phyloP scores from a whole-genome alignment of 2,797 vertebrate genomes.

The Myripristis murdjan region DNA sequence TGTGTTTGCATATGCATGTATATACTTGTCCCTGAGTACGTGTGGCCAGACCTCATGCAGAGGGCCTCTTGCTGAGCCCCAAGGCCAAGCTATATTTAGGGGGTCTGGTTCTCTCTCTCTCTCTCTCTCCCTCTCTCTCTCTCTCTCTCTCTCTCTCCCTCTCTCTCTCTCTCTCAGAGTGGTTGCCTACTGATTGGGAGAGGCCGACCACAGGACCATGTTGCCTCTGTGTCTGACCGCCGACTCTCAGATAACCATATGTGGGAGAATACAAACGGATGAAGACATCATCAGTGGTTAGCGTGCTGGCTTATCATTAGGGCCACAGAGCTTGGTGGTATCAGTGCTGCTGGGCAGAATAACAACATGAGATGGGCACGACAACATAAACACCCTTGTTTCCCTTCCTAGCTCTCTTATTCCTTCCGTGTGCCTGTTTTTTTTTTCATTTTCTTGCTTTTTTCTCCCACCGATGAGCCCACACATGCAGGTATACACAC shows the following conservation, averaged over 20 bases:
- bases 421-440: background rate
- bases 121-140: constrained; percentile 33
- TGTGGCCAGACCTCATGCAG: constrained; percentile 66
- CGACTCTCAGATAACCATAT: constrained; percentile 77
- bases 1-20: constrained; percentile 13
- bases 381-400: constrained; percentile 37
- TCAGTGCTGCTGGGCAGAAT: constrained; percentile 30
- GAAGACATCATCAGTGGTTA: constrained; percentile 69
- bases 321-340: constrained; percentile 46
- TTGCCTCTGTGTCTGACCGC: constrained; percentile 79
- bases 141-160: constrained; percentile 43
- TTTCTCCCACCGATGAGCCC: background rate
- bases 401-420: background rate
- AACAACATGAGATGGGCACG: constrained; percentile 14
- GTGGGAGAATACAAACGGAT: constrained; percentile 70
- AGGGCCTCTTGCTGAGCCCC: constrained; percentile 69
- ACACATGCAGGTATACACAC: background rate
- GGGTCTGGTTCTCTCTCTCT: constrained; percentile 31
- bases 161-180: constrained; percentile 59
- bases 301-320: constrained; percentile 70
- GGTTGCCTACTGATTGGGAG: constrained; percentile 74
- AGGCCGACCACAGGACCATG: constrained; percentile 77
- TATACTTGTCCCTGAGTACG: constrained; percentile 34
- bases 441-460: background rate
- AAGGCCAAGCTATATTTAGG: constrained; percentile 77